phyloP scores from a whole-genome alignment of 2,113 vertebrate species.

The Leiothrix lutea region DNA sequence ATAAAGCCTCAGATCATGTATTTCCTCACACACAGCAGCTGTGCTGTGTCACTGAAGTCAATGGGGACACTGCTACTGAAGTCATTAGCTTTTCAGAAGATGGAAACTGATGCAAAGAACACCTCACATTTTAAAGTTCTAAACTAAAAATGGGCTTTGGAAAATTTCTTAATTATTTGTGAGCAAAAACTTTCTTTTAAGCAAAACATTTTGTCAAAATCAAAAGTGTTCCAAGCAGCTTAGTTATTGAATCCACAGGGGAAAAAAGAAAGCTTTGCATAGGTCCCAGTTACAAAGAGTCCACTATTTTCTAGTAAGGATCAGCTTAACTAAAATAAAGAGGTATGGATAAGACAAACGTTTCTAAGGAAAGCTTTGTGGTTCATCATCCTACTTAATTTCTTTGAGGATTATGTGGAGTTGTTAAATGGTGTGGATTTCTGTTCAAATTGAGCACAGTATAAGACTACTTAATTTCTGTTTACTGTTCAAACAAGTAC shows the following conservation, averaged over 20 bases:
- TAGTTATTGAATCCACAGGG: slow-evolving; percentile 9
- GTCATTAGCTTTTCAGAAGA: background rate
- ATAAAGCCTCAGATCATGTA: background rate
- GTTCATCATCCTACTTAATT: background rate
- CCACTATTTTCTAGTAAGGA: background rate
- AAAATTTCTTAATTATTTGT: background rate
- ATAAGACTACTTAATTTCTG: background rate
- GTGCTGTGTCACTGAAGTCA: background rate
- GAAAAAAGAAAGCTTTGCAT: background rate
- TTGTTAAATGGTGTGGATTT: background rate
- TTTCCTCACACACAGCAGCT: background rate
- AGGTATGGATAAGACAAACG: background rate
- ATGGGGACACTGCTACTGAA: background rate
- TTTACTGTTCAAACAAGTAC: background rate
- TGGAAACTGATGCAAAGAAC: background rate
- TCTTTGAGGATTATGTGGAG: background rate
- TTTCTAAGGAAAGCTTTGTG: slow-evolving; percentile 19
- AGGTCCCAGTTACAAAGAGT: slow-evolving; percentile 3
- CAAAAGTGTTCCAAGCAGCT: background rate
- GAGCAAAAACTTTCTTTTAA: background rate
- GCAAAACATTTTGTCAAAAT: background rate
- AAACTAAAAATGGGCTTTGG: background rate
- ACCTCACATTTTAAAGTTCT: background rate
- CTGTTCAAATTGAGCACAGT: background rate
- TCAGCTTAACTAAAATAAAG: slow-evolving; percentile 19